These are phyloP conservation scores for Spilosoma lubricipeda DNA, from an alignment of 2,888 invertebrate species.

Conservation along the genomic window DNA sequence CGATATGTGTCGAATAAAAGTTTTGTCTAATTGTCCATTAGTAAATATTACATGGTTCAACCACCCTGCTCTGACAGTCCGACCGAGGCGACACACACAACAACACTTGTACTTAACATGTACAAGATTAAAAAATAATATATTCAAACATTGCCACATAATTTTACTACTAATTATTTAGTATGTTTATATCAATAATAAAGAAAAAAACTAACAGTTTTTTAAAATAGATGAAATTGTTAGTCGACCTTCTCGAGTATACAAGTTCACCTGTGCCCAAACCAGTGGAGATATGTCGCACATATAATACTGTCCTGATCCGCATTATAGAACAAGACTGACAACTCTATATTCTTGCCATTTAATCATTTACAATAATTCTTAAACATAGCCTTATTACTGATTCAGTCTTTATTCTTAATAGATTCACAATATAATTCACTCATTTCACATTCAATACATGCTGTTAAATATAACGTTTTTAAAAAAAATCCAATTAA, in stretches of 20 bases:
- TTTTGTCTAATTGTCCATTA: conserved; percentile 3
- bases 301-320: conserved; percentile 20
- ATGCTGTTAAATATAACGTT: not conserved
- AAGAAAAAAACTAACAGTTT: conserved; percentile 22
- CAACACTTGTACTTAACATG: conserved; percentile 46
- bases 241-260: conserved; percentile 2
- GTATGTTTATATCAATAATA: conserved; percentile 22
- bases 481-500: conserved; percentile 1
- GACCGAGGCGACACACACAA: conserved; percentile 25
- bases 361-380: conserved; percentile 27
- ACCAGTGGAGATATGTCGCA: conserved; percentile 23
- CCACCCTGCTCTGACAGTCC: conserved; percentile 10
- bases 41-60: not conserved
- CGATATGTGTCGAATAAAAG: conserved; percentile 2
- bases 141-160: conserved; percentile 53
- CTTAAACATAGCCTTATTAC: conserved; percentile 46
- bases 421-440: conserved; percentile 25
- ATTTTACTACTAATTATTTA: conserved; percentile 45
- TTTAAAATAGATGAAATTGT: conserved; percentile 17
- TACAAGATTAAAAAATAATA: conserved; percentile 50
- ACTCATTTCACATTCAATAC: conserved; percentile 17
- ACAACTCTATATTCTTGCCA: conserved; percentile 14
- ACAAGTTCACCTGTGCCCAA: conserved; percentile 19
- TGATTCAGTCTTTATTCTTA: conserved; percentile 46
- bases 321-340: conserved; percentile 27